Evolutionary conservation across 2,888 invertebrate species (phyloP), one percentile per base, ranked within the genome.

Genomic region (Hipparchia semele): DNA sequence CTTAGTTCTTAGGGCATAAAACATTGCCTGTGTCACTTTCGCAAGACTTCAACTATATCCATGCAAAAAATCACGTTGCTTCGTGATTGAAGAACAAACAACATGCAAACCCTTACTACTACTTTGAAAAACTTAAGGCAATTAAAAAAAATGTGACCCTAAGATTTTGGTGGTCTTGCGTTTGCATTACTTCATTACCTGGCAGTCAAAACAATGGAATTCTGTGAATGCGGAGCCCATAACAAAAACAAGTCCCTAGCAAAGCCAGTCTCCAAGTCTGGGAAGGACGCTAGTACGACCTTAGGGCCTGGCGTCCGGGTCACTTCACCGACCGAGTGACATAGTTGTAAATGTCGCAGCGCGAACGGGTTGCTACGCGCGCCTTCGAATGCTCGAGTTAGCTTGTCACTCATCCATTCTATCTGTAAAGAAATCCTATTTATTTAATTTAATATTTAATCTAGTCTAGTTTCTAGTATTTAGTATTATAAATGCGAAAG

Each of bases 351-450:
- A 90, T 99, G 98, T 77, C 98, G 97, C 77, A 99, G 97, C 71
- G 98, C 98, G 88, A 99, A 99, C 0, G 99, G 99, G 94, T 99
- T 99, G 82, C 97, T 98, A 72, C 98, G 95, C 0, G 97, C 97
- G 0, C 97, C 98, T 87, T 98, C 98, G 85, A 98, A 98, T 70
- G 97, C 97, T 75, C 98, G 96, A 95, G 99, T 98, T 60, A 99
- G 93, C 85, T 99, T 99, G 85, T 99, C 99, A 85, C 99, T 99
- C 99, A 99, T 99, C 99, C 99, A 99, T 91, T 99, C 99, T 79
- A 99, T 99, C 95, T 97, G 88, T 10, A 81, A 81, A 59, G 49
- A 49, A 49, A 49, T 23, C 0, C 23, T 23, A 23, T 23, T 23
- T 23, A 23, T 23, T 23, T 23, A 23, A 23, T 23, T 23, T 23